Percentiles rank a stretch among this genome's conserved stretches.
These are phyloP conservation scores for Hylia prasina DNA, from an alignment of 2,113 vertebrate genomes.

Conservation along the genomic window DNA sequence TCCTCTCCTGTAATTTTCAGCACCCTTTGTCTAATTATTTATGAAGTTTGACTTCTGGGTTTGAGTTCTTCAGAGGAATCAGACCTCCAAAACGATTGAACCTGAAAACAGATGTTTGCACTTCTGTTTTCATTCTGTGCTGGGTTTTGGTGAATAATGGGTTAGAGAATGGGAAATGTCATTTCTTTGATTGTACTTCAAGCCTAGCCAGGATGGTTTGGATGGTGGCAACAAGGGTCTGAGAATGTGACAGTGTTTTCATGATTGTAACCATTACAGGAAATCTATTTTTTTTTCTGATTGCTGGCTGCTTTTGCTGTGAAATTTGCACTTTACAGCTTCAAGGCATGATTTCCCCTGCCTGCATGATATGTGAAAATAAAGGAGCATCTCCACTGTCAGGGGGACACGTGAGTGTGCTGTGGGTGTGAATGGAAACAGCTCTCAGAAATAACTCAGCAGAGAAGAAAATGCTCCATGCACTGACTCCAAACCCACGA, in stretches of 20 bases:
- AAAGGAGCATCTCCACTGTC: background rate
- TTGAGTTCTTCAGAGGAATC: conserved; percentile 15
- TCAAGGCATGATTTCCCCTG: background rate
- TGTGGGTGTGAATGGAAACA: background rate
- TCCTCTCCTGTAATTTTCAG: conserved; percentile 10
- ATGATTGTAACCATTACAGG: background rate
- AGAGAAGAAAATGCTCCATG: background rate
- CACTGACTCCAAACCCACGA: background rate
- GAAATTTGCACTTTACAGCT: background rate
- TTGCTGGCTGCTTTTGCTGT: background rate
- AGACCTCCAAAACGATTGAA: background rate
- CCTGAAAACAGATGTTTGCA: conserved; percentile 36
- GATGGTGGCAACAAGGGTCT: background rate
- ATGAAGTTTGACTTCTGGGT: background rate
- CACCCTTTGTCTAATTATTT: conserved; percentile 23
- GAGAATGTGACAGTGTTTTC: background rate
- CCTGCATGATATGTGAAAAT: background rate
- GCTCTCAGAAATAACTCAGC: background rate
- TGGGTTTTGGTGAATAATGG: conserved; percentile 34
- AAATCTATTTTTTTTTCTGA: background rate
- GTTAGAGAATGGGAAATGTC: conserved; percentile 24
- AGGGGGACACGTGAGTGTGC: background rate
- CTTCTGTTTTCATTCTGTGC: conserved; percentile 1
- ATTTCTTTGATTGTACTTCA: conserved; percentile 21
- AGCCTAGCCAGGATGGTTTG: background rate